Conservation (phyloP, 2,797 vertebrate genomes). For the Gambusia yucatana region DNA sequence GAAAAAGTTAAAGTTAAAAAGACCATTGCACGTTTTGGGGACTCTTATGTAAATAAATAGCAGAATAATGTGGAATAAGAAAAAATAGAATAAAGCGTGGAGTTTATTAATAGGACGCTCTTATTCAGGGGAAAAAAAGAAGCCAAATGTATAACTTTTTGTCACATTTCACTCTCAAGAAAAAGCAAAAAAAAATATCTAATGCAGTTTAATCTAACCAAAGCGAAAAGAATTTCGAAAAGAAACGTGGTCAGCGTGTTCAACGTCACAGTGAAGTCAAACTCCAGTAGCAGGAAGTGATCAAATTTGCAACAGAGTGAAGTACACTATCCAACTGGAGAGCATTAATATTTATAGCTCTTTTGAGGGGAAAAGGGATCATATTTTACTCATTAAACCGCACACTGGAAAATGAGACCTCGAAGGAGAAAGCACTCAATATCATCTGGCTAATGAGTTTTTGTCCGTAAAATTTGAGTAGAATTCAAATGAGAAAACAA, state of each 20-base stretch:
- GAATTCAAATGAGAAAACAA: constrained; percentile 41
- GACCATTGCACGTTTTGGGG: background rate
- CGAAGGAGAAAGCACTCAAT: constrained; percentile 39
- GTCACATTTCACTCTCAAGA: constrained; percentile 8
- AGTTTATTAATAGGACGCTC: background rate
- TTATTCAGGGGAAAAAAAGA: constrained; percentile 25
- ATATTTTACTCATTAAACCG: constrained; percentile 55
- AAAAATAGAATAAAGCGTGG: background rate
- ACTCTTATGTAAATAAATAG: background rate
- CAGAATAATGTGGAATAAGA: background rate
- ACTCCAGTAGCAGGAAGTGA: constrained; percentile 31
- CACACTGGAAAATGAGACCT: constrained; percentile 61
- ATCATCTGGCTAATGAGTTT: constrained; percentile 55
- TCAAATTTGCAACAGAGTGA: constrained; percentile 45
- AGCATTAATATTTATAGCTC: constrained; percentile 64
- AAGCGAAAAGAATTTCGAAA: constrained; percentile 64
- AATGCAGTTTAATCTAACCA: constrained; percentile 39
- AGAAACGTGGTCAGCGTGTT: constrained; percentile 47
- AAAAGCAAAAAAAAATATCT: constrained; percentile 42
- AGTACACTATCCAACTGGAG: constrained; percentile 50
- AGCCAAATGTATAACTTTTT: constrained; percentile 22
- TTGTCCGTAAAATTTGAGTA: constrained; percentile 37
- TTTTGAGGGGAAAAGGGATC: constrained; percentile 43
- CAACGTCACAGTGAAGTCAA: constrained; percentile 57
- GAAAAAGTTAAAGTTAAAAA: background rate